Conservation (phyloP, 2,113 vertebrate genomes). For the Crotophaga sulcirostris region DNA sequence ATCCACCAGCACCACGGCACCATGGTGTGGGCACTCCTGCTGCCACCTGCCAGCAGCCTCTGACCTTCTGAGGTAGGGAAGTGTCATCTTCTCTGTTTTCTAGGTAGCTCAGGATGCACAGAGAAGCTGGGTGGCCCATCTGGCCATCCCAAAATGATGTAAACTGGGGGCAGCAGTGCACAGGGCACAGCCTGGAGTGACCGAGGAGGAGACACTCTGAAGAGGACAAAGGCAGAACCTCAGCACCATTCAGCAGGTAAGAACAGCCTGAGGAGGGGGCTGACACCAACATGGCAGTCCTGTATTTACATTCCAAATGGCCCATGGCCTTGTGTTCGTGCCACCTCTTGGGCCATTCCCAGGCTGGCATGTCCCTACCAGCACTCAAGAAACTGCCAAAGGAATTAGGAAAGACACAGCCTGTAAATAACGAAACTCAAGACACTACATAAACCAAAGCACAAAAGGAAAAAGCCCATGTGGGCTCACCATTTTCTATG, state of each 20-base stretch:
- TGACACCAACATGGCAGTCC: not conserved
- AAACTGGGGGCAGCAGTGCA: fast-evolving
- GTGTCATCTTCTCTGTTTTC: not conserved
- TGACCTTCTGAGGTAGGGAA: not conserved
- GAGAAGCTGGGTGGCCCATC: not conserved
- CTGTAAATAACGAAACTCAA: not conserved
- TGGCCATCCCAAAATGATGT: fast-evolving
- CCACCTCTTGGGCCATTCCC: not conserved
- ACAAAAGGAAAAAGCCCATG: not conserved
- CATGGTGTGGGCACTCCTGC: fast-evolving
- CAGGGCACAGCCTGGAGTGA: not conserved
- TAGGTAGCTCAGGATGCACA: not conserved
- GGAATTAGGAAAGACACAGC: not conserved
- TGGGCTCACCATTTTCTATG: not conserved
- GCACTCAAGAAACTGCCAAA: not conserved
- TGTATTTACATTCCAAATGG: not conserved
- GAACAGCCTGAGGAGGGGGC: not conserved
- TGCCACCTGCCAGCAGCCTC: not conserved
- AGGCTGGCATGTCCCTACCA: not conserved
- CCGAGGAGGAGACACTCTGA: not conserved
- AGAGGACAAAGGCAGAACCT: not conserved
- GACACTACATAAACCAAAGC: not conserved
- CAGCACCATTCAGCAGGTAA: not conserved
- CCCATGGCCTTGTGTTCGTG: not conserved
- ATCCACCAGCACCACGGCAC: fast-evolving